Base-by-base conservation (phyloP, 1,140 invertebrate species). In the Eupeodes corollae region DNA sequence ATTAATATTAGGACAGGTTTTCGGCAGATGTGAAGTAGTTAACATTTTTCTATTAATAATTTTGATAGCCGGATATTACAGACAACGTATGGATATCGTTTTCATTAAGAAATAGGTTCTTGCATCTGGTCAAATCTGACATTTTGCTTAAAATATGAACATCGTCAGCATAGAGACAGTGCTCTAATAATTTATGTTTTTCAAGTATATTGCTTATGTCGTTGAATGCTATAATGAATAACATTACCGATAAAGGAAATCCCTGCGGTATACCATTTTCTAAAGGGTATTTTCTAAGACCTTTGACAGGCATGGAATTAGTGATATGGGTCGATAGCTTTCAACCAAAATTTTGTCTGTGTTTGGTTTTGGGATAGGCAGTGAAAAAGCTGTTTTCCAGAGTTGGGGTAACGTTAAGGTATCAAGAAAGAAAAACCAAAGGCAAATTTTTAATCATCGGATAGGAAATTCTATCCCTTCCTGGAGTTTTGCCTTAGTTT, bases 231-330 rank as follows among this genome's bases (percentile, higher is more conserved):
- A 52, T 48, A 6, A 52, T 14, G 15, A 46, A 48, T 1, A 46
- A 30, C n/a, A 52, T 16, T 11, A 48, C 47, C 41, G 49, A 50
- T 6, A 50, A 39, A 1, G 49, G 49, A 6, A 44, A 50, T n/a
- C 43, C 49, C 19, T 46, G 44, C 6, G 49, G 49, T 13, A 51
- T 51, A 5, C 49, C 49, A 26, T 47, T 51, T 5, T 44, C 1
- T 1, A 48, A 26, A n/a, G 9, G 16, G 9, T 6, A 12, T 55
- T 55, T n/a, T 52, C 48, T 2, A 50, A 12, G 0, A 47, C 16
- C 35, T 53, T 51, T 6, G 49, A 30, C 14, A 48, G 31, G 30
- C 47, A 55, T 26, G 49, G 42, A 31, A 44, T 55, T 11, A 55
- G 33, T 13, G 51, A 52, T 11, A 55, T 55, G 3, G 48, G 50